Base-by-base conservation (phyloP, 2,888 invertebrate species). In the Panzeria rudis region DNA sequence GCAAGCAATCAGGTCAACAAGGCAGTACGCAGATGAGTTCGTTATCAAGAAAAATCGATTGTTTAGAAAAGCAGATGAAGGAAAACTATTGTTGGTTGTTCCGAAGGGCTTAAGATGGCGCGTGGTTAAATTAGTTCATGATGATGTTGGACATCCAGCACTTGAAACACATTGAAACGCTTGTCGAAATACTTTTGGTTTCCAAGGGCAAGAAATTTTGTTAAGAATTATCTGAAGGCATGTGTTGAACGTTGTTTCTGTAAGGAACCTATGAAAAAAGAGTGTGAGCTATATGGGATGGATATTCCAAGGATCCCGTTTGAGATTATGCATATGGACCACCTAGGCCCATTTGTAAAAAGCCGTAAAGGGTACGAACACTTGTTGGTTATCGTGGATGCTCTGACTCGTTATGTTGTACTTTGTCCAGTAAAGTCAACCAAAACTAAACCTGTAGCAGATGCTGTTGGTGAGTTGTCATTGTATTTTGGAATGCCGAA, bases 361-460 rank as follows among this genome's bases (percentile, higher is more conserved):
- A 41, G 15, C 41, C 15, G 41, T 41, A 13, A 41, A 15, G 41
- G 41, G 13, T 41, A 41, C 41, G 41, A 41, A 5, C 13, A 41
- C 7, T 41, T 41, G 15, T 15, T 41, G 41, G 41, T 41, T 2
- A 41, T 41, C 15, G 41, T 41, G 15, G 41, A 41, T 15, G 41
- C 13, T 41, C 41, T 41, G 15, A 41, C 76, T 50, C 41, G 41
- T 15, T 41, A 13, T 54, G 8, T 56, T 13, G 50, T 86, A n/a
- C 23, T 72, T 9, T 56, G 50, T 25, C 69, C 84, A 7, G 73
- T 81, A 0, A 84, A 78, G 23, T 81, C 81, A 29, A 86, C 73
- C 0, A 84, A 86, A 32, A 64, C 62, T 1, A 69, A 78, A 7
- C 87, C 86, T 1, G 87, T 87, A 0, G 3, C 84, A 1, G 72